Evolutionary conservation across 2,113 vertebrate genomes (phyloP), one percentile per base, ranked within the genome.

Genomic region (Telmatochromis sp.): DNA sequence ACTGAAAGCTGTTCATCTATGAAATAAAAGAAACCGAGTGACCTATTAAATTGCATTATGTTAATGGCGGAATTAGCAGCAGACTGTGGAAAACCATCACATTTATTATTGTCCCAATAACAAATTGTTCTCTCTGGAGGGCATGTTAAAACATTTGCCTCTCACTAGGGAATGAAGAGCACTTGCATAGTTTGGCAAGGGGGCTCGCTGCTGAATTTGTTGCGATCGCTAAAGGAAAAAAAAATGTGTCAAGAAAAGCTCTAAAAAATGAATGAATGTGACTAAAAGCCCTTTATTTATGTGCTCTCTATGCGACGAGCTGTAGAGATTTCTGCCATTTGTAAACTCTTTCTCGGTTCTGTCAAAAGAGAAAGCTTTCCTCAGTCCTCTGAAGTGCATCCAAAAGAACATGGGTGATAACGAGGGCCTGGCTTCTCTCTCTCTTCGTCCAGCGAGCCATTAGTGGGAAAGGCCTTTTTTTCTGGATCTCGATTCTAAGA

Each of bases 391-490:
- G 86, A 94, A 91, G 93, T 89, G 78, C 10, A n/a, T 92, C 88
- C 86, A 91, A 89, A 91, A 86, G 92, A 94, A 94, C 93, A 89
- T 19, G 73, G 87, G 79, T 88, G 89, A 92, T 96, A 95, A 96
- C 50, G 81, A 95, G 91, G 89, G 82, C 82, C 86, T 89, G 91
- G 75, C 91, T 79, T 13, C 51, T 81, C 5, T 40, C 54, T 80
- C 68, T 80, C 82, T 71, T 21, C 40, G 73, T 85, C 82, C 90
- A 92, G 84, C 73, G 17, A 86, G 87, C 91, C 94, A 95, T 95
- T 94, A 95, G 93, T 6, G 55, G 33, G 35, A 89, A 84, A 84
- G 71, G 60, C 80, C 89, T 55, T 86, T 63, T 63, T 71, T 26
- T 37, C 85, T n/a, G 60, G 88, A 84, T 89, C 71, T 89, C 2